Evolutionary conservation across 53 echinoderm and acorn worm species (phyloP), one percentile per base, ranked within the genome.

Genomic region (Echinometra lucunter): DNA sequence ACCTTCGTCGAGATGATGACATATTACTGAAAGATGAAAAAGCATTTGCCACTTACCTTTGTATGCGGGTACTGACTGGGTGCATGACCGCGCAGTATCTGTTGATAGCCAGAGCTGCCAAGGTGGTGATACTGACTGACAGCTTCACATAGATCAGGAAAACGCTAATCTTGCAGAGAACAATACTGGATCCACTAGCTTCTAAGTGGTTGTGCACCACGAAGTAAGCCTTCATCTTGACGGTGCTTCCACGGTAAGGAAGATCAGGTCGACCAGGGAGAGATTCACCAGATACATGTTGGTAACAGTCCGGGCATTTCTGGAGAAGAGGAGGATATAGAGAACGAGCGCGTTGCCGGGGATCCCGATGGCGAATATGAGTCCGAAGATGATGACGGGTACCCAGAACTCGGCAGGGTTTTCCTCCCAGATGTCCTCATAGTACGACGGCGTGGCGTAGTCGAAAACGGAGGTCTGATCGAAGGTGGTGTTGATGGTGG

Each of bases 21-120:
- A n/a, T n/a, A n/a, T n/a, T n/a, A n/a, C n/a, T n/a, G n/a, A n/a
- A n/a, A n/a, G n/a, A n/a, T n/a, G n/a, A n/a, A n/a, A n/a, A n/a
- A n/a, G n/a, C n/a, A n/a, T n/a, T n/a, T n/a, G n/a, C n/a, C n/a
- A 94, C 98, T 91, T 88, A 98, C 98, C 96, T 94, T 28, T 98
- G 96, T 74, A 95, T 94, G 9, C 96, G 88, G 18, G 95, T 95
- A 67, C 96, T 96, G 4, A 98, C 96, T 34, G 98, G 98, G 35
- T 97, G 96, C 96, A 98, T 96, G 63, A 98, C 98, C 69, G 97
- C 97, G 56, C 97, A 97, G 95, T 96, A 98, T 17, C 98, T 93
- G 82, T 96, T 97, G 94, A 98, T 89, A 17, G 97, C 96, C 47
- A 98, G 91, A 28, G 97, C 96, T 47, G 95, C 96, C 45, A 98